phyloP scores from a whole-genome alignment of 1,140 invertebrate species.

The Brachionus sp. region DNA sequence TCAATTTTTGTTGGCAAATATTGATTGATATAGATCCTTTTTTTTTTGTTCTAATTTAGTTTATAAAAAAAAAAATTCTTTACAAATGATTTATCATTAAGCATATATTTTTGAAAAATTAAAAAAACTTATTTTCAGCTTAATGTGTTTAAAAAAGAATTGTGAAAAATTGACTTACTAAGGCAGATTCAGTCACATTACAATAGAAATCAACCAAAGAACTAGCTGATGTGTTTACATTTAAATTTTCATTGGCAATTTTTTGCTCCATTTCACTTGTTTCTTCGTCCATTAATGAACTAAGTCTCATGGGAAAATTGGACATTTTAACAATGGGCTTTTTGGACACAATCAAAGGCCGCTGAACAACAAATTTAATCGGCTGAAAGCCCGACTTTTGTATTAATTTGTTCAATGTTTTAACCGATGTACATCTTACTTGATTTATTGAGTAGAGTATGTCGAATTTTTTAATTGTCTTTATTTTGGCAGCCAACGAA shows the following conservation, averaged over 20 bases:
- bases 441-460: slow-evolving; percentile 44
- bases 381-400: background rate
- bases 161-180: background rate
- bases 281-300: background rate
- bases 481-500: background rate
- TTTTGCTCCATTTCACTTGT: background rate
- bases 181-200: background rate
- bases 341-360: background rate
- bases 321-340: background rate
- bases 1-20: too few species aligned
- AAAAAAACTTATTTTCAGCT: too few species aligned
- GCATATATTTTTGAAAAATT: too few species aligned
- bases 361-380: slow-evolving; percentile 18
- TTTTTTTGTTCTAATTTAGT: too few species aligned
- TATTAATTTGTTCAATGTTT: background rate
- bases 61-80: too few species aligned
- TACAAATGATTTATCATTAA: too few species aligned
- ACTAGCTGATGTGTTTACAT: background rate
- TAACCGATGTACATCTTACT: background rate
- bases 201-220: slow-evolving; percentile 36
- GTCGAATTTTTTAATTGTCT: background rate
- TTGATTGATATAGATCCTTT: too few species aligned
- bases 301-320: background rate
- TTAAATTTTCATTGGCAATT: background rate
- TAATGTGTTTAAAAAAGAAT: too few species aligned